Conservation (phyloP, 2,888 invertebrate species). For the Calameuta idolon region DNA sequence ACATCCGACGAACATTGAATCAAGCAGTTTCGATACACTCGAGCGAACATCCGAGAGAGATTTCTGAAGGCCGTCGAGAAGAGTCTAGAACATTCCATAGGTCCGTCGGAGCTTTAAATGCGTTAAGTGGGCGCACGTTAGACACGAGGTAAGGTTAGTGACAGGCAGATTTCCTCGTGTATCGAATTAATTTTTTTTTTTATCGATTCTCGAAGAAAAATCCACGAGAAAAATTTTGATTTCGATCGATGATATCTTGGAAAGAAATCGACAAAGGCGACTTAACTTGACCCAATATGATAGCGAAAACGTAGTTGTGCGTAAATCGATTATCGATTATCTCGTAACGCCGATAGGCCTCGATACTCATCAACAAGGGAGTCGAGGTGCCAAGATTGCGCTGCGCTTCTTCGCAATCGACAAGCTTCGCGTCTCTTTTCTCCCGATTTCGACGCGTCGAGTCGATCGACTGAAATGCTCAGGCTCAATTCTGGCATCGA, state of each 20-base stretch:
- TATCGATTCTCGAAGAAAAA: too few species aligned
- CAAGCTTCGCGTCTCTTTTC: too few species aligned
- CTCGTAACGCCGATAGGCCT: not conserved
- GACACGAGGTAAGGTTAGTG: not conserved
- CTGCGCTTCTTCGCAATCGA: not conserved
- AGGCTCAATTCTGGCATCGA: not conserved
- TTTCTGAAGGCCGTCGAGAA: not conserved
- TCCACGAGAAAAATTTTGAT: not conserved
- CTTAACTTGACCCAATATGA: not conserved
- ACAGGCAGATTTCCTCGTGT: not conserved
- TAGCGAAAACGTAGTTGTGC: not conserved
- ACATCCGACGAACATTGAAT: not conserved
- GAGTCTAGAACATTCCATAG: not conserved
- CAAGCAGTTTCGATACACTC: not conserved
- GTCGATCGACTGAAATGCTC: not conserved
- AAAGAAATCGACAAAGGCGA: not conserved
- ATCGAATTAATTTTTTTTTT: not conserved
- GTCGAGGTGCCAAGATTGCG: not conserved
- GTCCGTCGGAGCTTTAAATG: too few species aligned
- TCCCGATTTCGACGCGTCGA: too few species aligned
- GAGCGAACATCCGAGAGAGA: not conserved
- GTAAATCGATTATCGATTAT: not conserved
- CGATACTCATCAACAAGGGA: not conserved
- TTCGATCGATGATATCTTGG: not conserved
- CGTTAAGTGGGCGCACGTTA: not conserved